phyloP scores from a whole-genome alignment of 2,797 vertebrate species.

The Apogon talboti region DNA sequence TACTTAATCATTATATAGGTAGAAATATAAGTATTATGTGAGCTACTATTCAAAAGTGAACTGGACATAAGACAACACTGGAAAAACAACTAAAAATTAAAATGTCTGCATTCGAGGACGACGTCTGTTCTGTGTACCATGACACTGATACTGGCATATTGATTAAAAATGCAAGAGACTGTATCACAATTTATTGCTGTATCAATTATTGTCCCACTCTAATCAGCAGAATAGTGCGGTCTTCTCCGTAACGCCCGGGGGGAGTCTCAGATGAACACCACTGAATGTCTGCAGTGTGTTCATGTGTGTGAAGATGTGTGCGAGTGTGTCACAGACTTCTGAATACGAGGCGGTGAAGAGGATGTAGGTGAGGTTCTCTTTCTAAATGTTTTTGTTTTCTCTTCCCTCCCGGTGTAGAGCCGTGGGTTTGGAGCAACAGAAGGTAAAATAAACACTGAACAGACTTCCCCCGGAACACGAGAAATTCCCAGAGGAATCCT shows the following conservation, averaged over 20 bases:
- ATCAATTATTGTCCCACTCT: neutral
- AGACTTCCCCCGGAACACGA: constrained; percentile 82
- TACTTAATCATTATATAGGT: no score
- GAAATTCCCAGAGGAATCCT: constrained; percentile 79
- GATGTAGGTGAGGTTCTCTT: constrained; percentile 78
- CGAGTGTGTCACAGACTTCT: constrained; percentile 25
- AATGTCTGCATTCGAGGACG: neutral
- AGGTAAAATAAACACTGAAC: constrained; percentile 84
- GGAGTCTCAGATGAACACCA: constrained; percentile 16
- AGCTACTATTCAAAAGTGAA: no score
- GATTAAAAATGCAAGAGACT: neutral
- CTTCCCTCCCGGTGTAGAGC: constrained; percentile 77
- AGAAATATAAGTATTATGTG: no score
- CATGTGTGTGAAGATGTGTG: constrained; percentile 30
- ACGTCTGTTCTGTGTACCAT: neutral
- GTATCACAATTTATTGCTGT: neutral
- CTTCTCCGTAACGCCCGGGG: neutral
- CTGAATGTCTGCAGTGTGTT: constrained; percentile 36
- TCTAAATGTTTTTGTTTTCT: constrained; percentile 81
- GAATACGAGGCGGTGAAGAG: constrained; percentile 54
- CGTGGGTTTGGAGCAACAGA: constrained; percentile 77
- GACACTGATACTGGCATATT: neutral
- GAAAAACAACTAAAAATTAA: neutral
- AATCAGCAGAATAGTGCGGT: constrained; percentile 10
- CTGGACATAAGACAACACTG: neutral